Conservation (phyloP, 2,113 vertebrate genomes). For the Neogobius melanostomus region DNA sequence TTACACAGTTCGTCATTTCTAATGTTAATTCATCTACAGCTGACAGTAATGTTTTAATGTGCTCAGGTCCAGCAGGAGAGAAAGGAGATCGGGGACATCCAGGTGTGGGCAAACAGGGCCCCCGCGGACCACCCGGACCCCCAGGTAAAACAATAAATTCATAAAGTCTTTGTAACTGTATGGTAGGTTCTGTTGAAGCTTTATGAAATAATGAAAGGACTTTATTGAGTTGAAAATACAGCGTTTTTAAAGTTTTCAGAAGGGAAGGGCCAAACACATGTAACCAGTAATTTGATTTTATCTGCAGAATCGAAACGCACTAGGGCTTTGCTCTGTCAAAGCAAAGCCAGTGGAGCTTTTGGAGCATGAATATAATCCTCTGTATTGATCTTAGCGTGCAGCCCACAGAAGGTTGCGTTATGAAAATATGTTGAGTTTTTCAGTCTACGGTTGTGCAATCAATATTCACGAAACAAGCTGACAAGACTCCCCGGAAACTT, state of each 20-base stretch:
- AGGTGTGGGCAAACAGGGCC: constrained; percentile 64
- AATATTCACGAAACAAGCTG: constrained; percentile 52
- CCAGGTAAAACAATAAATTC: constrained; percentile 53
- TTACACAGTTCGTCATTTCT: constrained; percentile 19
- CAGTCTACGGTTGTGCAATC: constrained; percentile 53
- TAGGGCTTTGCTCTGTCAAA: constrained; percentile 28
- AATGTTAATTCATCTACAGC: background rate
- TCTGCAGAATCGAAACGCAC: constrained; percentile 25
- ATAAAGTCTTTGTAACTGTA: background rate
- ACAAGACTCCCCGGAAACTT: constrained; percentile 49
- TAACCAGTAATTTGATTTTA: constrained; percentile 23
- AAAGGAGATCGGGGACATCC: constrained; percentile 64
- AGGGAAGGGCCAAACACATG: background rate
- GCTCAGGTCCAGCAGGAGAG: constrained; percentile 56
- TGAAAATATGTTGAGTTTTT: constrained; percentile 58
- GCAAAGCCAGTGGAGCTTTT: constrained; percentile 45
- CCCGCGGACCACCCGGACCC: constrained; percentile 62
- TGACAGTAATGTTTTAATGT: background rate
- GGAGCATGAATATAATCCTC: constrained; percentile 58
- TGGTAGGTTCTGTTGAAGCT: background rate
- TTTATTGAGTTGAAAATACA: background rate
- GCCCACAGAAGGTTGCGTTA: constrained; percentile 40
- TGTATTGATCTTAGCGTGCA: constrained; percentile 56
- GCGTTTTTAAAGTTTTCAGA: background rate
- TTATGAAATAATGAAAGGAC: background rate